Evolutionary conservation across 2,888 invertebrate species (phyloP), one percentile per base, ranked within the genome.

Genomic region (Lasioglossum oenotherae): DNA sequence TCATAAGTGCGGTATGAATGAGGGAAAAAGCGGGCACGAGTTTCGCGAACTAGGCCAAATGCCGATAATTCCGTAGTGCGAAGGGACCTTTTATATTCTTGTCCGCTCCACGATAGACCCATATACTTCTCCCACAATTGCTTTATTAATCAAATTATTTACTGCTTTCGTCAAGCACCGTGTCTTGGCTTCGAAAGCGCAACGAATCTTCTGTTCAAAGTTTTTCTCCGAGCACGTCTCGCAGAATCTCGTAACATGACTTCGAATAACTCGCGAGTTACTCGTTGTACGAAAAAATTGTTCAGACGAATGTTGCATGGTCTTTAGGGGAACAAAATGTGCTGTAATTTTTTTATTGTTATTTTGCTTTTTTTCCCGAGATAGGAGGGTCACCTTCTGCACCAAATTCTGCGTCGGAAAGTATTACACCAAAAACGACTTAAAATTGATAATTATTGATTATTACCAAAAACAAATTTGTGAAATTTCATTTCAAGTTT

Each of bases 1-100:
- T 49, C 60, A 38, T 84, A 49, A 78, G 44, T 23, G 60, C 53
- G 35, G 23, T 49, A 64, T 60, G 74, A 53, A 46, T 46, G 44
- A 44, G 38, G 64, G 16, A 64, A 16, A 74, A 69, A 82, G 73
- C 38, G 53, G 44, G 73, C 14, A 60, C 41, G 69, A 78, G 73
- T 85, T 78, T 67, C 64, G 27, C 35, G n/a, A 85, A 85, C 81
- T 79, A 64, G 86, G 86, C 57, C 81, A 79, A 76, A 86, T 85
- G 19, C 86, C 86, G 35, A 35, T 74, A 46, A 86, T 85, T 78
- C 86, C 67, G 71, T 8, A 31, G 60, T 27, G 16, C n/a, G 64
- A 72, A 41, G 74, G 85, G 78, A 57, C 46, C 75, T 75, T 69
- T 74, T 64, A 76, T 60, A 60, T 67, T 44, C 57, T 27, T 64